Evolutionary conservation across 2,888 invertebrate species (phyloP).

Genomic region (Orchestes rusci): DNA sequence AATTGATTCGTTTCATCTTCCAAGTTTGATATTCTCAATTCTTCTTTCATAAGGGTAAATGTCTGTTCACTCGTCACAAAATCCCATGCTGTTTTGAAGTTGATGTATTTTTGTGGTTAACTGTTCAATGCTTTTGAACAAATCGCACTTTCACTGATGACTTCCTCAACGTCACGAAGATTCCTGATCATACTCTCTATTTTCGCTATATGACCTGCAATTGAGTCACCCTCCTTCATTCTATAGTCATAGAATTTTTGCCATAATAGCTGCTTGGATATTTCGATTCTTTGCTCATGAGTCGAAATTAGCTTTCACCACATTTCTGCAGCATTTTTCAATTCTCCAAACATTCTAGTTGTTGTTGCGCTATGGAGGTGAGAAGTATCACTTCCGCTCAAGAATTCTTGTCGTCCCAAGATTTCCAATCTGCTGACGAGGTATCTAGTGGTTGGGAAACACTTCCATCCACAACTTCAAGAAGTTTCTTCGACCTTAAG

Average conservation of each 20-base stretch:
- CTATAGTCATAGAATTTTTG: conserved; percentile 13
- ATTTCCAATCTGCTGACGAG: conserved; percentile 1
- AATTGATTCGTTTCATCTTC: conserved; percentile 15
- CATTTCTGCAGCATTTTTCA: conserved; percentile 30
- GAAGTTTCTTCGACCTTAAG: conserved; percentile 6
- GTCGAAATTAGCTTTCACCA: conserved; percentile 30
- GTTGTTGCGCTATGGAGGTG: conserved; percentile 8
- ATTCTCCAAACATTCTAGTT: conserved; percentile 11
- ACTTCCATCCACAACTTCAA: conserved; percentile 4
- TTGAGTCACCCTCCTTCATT: conserved; percentile 18
- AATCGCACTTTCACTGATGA: conserved; percentile 17
- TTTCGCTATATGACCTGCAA: conserved; percentile 8
- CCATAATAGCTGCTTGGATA: conserved; percentile 28
- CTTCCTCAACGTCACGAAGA: too few relatives aligned
- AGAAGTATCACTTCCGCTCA: conserved; percentile 8
- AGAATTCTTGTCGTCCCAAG: conserved; percentile 9
- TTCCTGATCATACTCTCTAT: conserved; percentile 9
- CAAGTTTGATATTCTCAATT: conserved; percentile 12
- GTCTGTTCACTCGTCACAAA: conserved; percentile 4
- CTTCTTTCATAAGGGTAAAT: conserved; percentile 13
- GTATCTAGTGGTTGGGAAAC: neutral
- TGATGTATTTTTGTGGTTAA: conserved; percentile 11
- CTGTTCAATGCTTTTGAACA: conserved; percentile 17
- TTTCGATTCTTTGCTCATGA: conserved; percentile 30
- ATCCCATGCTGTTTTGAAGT: conserved; percentile 5